Evolutionary conservation across 2,888 invertebrate species (phyloP).

Genomic region (Gibbula magus): DNA sequence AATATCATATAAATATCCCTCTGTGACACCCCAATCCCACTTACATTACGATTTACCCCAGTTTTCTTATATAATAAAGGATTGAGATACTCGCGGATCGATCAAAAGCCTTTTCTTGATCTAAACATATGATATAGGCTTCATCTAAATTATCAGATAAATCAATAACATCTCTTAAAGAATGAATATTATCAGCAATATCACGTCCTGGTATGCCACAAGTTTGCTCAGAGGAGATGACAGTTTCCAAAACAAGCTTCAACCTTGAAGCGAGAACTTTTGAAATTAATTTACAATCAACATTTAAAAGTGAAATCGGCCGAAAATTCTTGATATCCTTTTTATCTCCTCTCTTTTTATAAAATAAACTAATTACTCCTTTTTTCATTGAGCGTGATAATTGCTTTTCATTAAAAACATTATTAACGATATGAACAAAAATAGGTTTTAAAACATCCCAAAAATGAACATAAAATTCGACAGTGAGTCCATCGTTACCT

Average conservation of each 20-base stretch:
- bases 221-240: not conserved
- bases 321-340: not conserved
- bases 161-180: not conserved
- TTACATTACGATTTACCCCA: too few relatives aligned
- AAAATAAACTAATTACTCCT: not conserved
- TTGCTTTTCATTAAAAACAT: not conserved
- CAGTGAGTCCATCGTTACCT: slow-evolving; percentile 16
- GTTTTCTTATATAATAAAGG: too few relatives aligned
- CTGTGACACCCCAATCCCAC: too few relatives aligned
- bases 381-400: not conserved
- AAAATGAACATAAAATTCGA: not conserved
- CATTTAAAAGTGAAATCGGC: not conserved
- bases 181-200: not conserved
- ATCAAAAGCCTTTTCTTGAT: slow-evolving; percentile 14
- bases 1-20: too few relatives aligned
- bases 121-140: not conserved
- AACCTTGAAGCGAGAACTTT: not conserved
- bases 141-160: not conserved
- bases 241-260: not conserved
- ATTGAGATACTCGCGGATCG: not conserved
- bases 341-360: not conserved
- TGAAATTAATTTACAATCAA: not conserved
- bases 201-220: not conserved
- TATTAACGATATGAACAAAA: not conserved
- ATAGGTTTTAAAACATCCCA: slow-evolving; percentile 5